Base-by-base conservation (phyloP, 2,797 vertebrate species). In the Xenentodon cancila region DNA sequence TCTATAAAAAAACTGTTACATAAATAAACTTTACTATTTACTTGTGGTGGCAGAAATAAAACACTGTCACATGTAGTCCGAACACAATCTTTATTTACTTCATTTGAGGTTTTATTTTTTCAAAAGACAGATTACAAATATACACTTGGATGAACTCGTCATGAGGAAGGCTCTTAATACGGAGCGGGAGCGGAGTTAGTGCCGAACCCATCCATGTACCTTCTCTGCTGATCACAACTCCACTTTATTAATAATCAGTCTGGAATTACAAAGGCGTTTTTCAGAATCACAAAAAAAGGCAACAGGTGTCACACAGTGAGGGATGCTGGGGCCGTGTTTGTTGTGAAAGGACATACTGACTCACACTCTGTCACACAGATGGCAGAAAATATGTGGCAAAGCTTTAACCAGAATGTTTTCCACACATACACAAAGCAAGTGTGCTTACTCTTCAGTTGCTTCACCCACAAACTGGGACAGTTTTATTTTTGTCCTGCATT, bases 101-200 rank as follows among this genome's bases (percentile, higher is more conserved):
- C 5, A 78, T 71, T 64, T 40, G 34, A 79, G 22, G 53, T 53
- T 67, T 58, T 63, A 19, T 54, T 52, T 66, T 59, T 56, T 56
- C 18, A 34, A 43, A 76, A 62, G 81, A 64, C 75, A 90, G 92
- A 77, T 93, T 92, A 92, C 89, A 93, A 93, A 94, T 92, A 94
- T 94, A 94, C 91, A 94, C 17, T 82, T 62, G 77, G 85, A 74
- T 91, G 72, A 81, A 73, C 60, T 72, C 78, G 86, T 91, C 86
- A 82, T 71, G 63, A 68, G 53, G 66, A 72, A 59, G 53, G n/a
- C 64, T 77, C 18, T 62, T 9, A 4, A 56, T 9, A 25, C 48
- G 79, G 59, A 74, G 50, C 54, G 43, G 64, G 52, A 71, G 62
- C 52, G 56, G 53, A 60, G 54, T 50, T 72, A 68, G 77, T 76